Percentiles rank a stretch among this genome's conserved stretches.
Evolutionary conservation across 2,113 vertebrate species (phyloP).

Genomic region (Uropsilus gracilis): DNA sequence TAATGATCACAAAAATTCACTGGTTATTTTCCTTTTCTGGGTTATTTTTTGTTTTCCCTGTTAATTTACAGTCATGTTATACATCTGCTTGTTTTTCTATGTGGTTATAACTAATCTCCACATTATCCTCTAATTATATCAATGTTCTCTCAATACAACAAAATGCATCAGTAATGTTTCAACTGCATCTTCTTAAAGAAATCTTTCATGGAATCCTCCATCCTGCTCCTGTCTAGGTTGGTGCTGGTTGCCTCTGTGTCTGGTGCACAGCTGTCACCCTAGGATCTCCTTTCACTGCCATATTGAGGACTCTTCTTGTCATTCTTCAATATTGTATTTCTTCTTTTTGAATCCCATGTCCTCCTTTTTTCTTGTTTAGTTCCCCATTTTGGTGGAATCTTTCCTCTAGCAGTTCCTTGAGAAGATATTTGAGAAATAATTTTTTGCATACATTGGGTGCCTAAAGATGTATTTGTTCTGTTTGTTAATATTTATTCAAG

Average conservation of each 20-base stretch:
- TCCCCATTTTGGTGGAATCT: neutral
- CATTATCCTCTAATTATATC: neutral
- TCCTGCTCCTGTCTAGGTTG: neutral
- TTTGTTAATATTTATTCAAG: neutral
- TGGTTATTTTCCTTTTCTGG: slow-evolving; percentile 9
- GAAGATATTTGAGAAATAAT: neutral
- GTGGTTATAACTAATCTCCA: neutral
- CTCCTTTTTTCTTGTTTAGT: neutral
- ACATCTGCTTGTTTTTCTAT: neutral
- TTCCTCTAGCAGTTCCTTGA: neutral
- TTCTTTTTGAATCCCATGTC: neutral
- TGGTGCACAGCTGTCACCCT: neutral
- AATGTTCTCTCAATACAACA: neutral
- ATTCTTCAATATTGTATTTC: neutral
- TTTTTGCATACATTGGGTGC: neutral
- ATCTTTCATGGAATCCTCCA: neutral
- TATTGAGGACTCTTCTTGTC: neutral
- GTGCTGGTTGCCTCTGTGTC: neutral
- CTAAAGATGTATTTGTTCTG: neutral
- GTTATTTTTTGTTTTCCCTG: neutral
- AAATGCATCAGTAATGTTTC: neutral
- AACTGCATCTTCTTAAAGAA: neutral
- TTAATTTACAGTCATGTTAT: neutral
- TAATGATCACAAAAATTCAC: neutral
- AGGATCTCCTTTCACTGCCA: neutral